Evolutionary conservation across 2,888 invertebrate genomes (phyloP).

Genomic region (Luffia ferchaultella): DNA sequence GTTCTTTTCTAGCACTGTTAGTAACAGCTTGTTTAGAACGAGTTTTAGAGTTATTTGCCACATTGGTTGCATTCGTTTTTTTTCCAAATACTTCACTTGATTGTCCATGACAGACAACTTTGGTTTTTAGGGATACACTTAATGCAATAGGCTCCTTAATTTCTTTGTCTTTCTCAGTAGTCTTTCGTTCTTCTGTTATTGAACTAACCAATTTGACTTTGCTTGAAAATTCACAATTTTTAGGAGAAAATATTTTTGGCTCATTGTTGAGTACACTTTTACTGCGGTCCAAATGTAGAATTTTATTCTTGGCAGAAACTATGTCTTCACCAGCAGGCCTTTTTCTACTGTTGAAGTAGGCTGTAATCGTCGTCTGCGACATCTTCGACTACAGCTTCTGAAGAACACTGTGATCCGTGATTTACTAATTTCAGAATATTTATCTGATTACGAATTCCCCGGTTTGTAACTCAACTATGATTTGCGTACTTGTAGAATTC

Average conservation of each 20-base stretch:
- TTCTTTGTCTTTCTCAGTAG: slow-evolving; percentile 10
- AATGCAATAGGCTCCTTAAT: background rate
- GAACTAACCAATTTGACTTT: background rate
- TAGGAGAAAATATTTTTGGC: slow-evolving; percentile 15
- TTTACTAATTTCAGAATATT: too few relatives aligned
- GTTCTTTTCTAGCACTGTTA: slow-evolving; percentile 61
- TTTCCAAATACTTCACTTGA: slow-evolving; percentile 29
- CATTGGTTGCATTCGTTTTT: slow-evolving; percentile 37
- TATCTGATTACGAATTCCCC: too few relatives aligned
- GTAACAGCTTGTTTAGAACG: slow-evolving; percentile 39
- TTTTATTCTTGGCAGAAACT: slow-evolving; percentile 59
- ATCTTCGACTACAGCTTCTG: slow-evolving; percentile 55
- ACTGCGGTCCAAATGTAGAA: slow-evolving; percentile 31
- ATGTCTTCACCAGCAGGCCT: slow-evolving; percentile 75
- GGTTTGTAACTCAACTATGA: too few relatives aligned
- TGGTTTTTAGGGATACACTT: slow-evolving; percentile 12
- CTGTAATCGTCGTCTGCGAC: slow-evolving; percentile 80
- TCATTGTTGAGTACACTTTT: slow-evolving; percentile 16
- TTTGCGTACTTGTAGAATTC: too few relatives aligned
- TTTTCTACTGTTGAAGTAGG: slow-evolving; percentile 80
- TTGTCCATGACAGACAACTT: slow-evolving; percentile 9
- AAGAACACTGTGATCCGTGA: too few relatives aligned
- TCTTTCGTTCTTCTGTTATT: background rate
- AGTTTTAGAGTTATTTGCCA: slow-evolving; percentile 21
- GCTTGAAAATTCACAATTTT: slow-evolving; percentile 17